Percentiles rank a stretch among this genome's conserved stretches.
Conservation (phyloP, 2,797 vertebrate genomes). For the Alcedo quadribrachys region DNA sequence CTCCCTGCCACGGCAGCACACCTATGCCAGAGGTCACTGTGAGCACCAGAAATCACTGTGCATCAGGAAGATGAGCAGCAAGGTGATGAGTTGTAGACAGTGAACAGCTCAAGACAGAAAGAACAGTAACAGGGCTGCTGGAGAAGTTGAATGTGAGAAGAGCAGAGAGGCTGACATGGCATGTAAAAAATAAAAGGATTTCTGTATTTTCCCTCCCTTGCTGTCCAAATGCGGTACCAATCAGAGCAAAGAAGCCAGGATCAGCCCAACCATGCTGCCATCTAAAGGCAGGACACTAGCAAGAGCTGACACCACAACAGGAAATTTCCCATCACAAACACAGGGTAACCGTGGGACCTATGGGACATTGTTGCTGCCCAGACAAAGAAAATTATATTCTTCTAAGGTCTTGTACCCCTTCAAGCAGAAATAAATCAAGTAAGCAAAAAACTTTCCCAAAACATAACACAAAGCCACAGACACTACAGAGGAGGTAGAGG, state of each 20-base stretch:
- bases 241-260: not conserved
- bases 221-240: rapidly evolving
- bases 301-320: not conserved
- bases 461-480: not conserved
- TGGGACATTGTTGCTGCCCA: slow-evolving; percentile 23
- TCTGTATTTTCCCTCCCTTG: not conserved
- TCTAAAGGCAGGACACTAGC: not conserved
- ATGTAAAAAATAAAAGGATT: not conserved
- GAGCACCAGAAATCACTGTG: not conserved
- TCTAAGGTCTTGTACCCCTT: slow-evolving; percentile 8
- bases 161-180: not conserved
- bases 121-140: not conserved
- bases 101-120: not conserved
- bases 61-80: not conserved
- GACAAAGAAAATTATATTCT: slow-evolving; percentile 43
- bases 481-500: not conserved
- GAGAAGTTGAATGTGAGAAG: not conserved
- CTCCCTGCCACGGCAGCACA: rapidly evolving
- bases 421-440: not conserved
- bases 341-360: slow-evolving; percentile 11
- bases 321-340: slow-evolving; percentile 64
- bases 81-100: not conserved
- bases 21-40: not conserved
- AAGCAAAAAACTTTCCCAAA: slow-evolving; percentile 29
- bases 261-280: slow-evolving; percentile 37